Evolutionary conservation across 2,797 vertebrate species (phyloP).

Genomic region (Morus bassanus): DNA sequence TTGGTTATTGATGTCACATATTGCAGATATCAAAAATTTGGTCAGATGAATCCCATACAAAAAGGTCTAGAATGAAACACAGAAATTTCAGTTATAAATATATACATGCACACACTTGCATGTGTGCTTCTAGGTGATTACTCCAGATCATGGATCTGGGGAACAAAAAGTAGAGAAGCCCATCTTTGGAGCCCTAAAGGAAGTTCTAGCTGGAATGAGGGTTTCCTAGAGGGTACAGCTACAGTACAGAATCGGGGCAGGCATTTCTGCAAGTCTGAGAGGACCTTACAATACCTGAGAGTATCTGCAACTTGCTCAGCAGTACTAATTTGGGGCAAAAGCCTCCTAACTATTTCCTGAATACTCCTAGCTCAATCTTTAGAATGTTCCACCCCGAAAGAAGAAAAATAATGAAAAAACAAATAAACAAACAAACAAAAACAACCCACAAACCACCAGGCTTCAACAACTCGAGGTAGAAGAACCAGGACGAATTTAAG

Average conservation of each 20-base stretch:
- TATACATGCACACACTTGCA: background rate
- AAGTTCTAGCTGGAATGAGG: background rate
- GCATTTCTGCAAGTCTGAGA: background rate
- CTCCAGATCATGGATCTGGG: background rate
- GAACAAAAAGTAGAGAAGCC: background rate
- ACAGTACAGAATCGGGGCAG: background rate
- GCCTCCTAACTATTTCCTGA: background rate
- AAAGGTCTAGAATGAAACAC: background rate
- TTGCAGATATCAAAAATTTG: background rate
- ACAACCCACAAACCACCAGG: background rate
- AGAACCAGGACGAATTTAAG: background rate
- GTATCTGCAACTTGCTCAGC: background rate
- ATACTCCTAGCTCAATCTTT: background rate
- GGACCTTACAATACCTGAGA: background rate
- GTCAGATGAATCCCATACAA: background rate
- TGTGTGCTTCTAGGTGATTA: background rate
- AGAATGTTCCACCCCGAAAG: background rate
- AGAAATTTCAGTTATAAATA: background rate
- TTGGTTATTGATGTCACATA: background rate
- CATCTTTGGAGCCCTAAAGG: background rate
- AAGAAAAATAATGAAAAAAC: background rate
- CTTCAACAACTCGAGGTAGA: constrained; percentile 5
- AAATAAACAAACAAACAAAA: background rate
- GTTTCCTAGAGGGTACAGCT: background rate
- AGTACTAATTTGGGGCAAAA: background rate